phyloP scores from a whole-genome alignment of 2,113 vertebrate genomes.

The Danionella cerebrum region DNA sequence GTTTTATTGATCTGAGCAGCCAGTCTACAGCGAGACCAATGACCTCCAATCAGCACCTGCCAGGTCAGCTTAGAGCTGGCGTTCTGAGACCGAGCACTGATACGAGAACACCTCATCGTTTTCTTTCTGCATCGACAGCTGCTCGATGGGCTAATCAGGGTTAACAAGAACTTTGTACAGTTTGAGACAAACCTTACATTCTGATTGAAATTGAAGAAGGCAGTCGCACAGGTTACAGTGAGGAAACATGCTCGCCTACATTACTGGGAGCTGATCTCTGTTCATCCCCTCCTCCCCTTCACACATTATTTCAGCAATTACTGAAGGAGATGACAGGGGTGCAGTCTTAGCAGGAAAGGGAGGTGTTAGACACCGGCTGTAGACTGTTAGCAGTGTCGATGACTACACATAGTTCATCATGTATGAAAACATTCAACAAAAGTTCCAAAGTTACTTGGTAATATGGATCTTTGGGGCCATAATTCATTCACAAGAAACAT shows the following conservation, averaged over 20 bases:
- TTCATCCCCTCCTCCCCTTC: slow-evolving; percentile 31
- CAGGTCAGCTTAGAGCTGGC: slow-evolving; percentile 24
- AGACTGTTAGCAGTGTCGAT: no score
- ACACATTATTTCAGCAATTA: slow-evolving; percentile 35
- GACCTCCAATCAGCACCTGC: slow-evolving; percentile 30
- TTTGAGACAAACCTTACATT: background rate
- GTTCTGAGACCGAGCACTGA: background rate
- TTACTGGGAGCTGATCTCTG: background rate
- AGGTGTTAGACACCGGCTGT: slow-evolving; percentile 28
- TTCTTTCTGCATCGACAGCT: background rate
- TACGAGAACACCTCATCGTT: background rate
- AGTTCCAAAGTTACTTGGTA: no score
- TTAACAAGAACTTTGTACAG: background rate
- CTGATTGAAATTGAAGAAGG: background rate
- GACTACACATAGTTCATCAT: no score
- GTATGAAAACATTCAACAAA: no score
- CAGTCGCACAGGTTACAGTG: background rate
- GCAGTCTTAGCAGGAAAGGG: slow-evolving; percentile 42
- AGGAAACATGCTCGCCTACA: background rate
- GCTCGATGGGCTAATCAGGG: slow-evolving; percentile 2
- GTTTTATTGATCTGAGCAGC: slow-evolving; percentile 22
- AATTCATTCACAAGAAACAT: no score
- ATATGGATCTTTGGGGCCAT: no score
- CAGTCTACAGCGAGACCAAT: slow-evolving; percentile 25
- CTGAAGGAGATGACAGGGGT: slow-evolving; percentile 70